These are phyloP conservation scores for Tanytarsus gracilentus DNA, from an alignment of 2,888 invertebrate species.

Conservation along the genomic window DNA sequence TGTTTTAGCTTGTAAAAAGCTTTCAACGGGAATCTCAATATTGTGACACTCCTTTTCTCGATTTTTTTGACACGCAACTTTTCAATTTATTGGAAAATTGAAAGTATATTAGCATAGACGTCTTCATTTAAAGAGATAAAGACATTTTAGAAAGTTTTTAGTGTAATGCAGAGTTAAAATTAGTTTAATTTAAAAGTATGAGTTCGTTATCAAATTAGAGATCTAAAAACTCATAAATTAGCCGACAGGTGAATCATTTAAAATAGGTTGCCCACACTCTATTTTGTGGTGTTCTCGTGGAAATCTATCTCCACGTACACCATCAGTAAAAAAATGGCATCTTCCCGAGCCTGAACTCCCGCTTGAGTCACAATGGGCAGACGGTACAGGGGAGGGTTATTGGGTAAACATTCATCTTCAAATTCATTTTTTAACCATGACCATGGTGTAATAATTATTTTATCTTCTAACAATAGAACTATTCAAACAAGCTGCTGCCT, in stretches of 20 bases:
- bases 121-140: background rate
- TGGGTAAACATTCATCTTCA: too few relatives aligned
- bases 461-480: background rate
- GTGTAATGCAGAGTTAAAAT: background rate
- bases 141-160: background rate
- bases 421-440: background rate
- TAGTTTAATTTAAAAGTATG: background rate
- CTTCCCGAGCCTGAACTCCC: slow-evolving; percentile 37
- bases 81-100: too few relatives aligned
- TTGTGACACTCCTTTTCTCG: too few relatives aligned
- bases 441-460: background rate
- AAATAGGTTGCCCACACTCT: slow-evolving; percentile 39
- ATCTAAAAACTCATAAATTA: too few relatives aligned
- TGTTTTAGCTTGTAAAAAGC: too few relatives aligned
- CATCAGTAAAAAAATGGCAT: slow-evolving; percentile 35
- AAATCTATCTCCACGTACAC: slow-evolving; percentile 36
- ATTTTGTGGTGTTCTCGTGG: slow-evolving; percentile 37
- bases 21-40: too few relatives aligned
- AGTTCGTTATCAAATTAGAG: background rate
- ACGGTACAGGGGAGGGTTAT: slow-evolving; percentile 37
- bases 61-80: too few relatives aligned
- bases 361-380: slow-evolving; percentile 37
- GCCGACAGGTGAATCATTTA: slow-evolving; percentile 31
- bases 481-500: slow-evolving; percentile 11
- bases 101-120: too few relatives aligned